Evolutionary conservation across 2,113 vertebrate genomes (phyloP).

Genomic region (Odocoileus hemionus): DNA sequence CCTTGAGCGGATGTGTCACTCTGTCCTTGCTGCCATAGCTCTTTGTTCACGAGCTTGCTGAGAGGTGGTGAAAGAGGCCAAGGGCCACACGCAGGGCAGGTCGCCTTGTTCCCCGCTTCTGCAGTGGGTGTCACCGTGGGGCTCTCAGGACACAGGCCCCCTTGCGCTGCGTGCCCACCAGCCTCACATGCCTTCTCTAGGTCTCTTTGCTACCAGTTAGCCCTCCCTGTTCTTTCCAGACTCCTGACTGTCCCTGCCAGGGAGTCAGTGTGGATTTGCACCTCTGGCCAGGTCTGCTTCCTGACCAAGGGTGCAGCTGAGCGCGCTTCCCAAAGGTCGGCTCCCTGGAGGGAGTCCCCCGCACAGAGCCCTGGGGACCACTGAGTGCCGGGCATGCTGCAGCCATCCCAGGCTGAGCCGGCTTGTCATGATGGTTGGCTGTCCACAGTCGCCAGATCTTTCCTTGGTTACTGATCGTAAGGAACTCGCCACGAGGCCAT

Average conservation of each 20-base stretch:
- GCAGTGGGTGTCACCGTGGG: neutral
- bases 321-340: fast-evolving
- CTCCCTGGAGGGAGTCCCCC: too few relatives aligned
- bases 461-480: neutral
- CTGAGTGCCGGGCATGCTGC: neutral
- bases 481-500: neutral
- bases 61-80: neutral
- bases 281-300: neutral
- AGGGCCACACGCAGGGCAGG: neutral
- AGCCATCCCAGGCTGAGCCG: neutral
- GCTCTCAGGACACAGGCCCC: fast-evolving
- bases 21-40: neutral
- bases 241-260: neutral
- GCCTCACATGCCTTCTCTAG: neutral
- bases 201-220: neutral
- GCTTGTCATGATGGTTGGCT: neutral
- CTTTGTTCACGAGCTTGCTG: neutral
- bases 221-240: neutral
- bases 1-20: neutral
- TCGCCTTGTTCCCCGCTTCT: neutral
- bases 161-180: fast-evolving
- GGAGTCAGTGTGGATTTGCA: neutral
- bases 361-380: neutral
- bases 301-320: neutral
- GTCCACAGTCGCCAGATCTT: neutral